phyloP scores from a whole-genome alignment of 2,888 invertebrate species.

The Pinctada fucata region DNA sequence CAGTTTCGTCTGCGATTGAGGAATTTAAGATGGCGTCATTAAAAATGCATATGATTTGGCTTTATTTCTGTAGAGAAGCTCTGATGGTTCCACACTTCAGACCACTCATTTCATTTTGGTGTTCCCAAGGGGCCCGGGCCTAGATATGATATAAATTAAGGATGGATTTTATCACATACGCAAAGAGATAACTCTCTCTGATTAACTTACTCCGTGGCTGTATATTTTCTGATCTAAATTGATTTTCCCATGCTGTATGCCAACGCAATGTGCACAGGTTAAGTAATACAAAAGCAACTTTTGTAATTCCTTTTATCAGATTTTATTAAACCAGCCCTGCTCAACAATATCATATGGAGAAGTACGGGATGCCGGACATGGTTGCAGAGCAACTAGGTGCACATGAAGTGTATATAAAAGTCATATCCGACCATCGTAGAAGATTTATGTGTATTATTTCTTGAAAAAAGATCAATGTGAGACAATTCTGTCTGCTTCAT shows the following conservation, averaged over 20 bases:
- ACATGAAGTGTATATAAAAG: too few species aligned
- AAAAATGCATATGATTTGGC: background rate
- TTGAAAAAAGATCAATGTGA: background rate
- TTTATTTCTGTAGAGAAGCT: background rate
- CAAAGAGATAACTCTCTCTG: background rate
- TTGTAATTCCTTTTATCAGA: background rate
- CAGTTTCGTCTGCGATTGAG: background rate
- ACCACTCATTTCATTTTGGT: background rate
- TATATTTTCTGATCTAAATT: background rate
- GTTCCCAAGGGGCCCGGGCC: background rate
- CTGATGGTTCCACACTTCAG: background rate
- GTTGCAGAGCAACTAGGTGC: too few species aligned
- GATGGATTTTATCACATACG: background rate
- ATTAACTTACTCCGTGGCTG: background rate
- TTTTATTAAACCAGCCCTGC: too few species aligned
- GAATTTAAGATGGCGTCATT: background rate
- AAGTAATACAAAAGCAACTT: background rate
- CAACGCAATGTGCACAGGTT: background rate
- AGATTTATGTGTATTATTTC: background rate
- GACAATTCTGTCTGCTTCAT: background rate
- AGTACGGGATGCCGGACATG: too few species aligned
- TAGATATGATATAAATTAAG: background rate
- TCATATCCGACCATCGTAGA: too few species aligned
- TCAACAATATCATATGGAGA: too few species aligned
- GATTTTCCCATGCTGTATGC: background rate